Conservation (phyloP, 2,113 vertebrate species). For the Cephalopholis sonnerati region DNA sequence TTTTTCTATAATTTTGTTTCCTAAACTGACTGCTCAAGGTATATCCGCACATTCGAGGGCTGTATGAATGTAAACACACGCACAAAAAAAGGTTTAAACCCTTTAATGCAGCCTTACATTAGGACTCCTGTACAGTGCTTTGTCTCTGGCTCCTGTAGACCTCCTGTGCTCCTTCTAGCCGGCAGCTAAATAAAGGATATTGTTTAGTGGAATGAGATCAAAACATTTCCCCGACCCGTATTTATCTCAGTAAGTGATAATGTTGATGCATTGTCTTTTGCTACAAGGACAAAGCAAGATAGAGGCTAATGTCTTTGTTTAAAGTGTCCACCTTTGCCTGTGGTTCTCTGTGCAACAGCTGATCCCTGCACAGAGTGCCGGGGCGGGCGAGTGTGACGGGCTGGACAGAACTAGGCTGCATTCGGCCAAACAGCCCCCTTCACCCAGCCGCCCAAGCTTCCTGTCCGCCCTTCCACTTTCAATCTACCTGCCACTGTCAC, state of each 20-base stretch:
- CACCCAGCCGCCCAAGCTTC: constrained; percentile 29
- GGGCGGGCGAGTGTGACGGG: constrained; percentile 9
- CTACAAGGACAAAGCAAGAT: constrained; percentile 56
- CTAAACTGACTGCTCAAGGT: not conserved
- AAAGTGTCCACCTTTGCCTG: constrained; percentile 24
- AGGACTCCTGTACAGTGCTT: constrained; percentile 27
- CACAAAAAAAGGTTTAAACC: constrained; percentile 14
- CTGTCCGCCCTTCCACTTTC: constrained; percentile 56
- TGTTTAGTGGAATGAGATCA: constrained; percentile 47
- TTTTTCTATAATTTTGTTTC: not conserved
- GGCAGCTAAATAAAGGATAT: constrained; percentile 29
- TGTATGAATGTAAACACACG: not conserved
- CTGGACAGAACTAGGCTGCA: constrained; percentile 61
- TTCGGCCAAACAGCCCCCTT: constrained; percentile 41
- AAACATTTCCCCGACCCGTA: constrained; percentile 26
- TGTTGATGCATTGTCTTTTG: constrained; percentile 17
- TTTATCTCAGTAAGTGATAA: constrained; percentile 48
- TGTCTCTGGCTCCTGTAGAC: constrained; percentile 10
- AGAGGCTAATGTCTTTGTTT: constrained; percentile 34
- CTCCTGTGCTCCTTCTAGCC: constrained; percentile 5
- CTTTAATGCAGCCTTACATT: constrained; percentile 10
- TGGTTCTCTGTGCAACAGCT: constrained; percentile 19
- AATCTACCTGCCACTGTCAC: constrained; percentile 79
- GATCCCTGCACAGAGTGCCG: not conserved
- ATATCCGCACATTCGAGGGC: not conserved